Conservation (phyloP, 2,888 invertebrate species). For the Pyrrhosoma nymphula region DNA sequence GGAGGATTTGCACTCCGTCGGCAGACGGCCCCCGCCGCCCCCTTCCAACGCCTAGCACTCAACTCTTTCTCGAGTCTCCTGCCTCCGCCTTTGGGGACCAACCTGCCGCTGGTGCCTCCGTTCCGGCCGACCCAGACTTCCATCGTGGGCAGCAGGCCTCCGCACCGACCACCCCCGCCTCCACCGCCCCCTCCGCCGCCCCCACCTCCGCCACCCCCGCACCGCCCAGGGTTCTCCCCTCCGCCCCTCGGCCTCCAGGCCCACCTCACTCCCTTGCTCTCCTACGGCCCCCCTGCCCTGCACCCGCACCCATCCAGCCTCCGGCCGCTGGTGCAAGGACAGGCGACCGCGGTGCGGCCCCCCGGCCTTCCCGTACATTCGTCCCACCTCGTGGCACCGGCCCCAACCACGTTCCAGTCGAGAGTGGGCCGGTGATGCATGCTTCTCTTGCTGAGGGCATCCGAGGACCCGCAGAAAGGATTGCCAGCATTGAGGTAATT, state of each 20-base stretch:
- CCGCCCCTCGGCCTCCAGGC: no score
- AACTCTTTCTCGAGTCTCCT: not conserved
- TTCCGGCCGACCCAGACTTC: not conserved
- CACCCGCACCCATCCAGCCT: not conserved
- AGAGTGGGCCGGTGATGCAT: not conserved
- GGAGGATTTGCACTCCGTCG: no score
- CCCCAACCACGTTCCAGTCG: not conserved
- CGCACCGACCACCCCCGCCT: not conserved
- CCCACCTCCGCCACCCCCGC: no score
- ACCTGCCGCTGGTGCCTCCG: not conserved
- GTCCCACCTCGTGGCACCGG: not conserved
- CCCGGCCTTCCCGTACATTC: not conserved
- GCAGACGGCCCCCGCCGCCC: not conserved
- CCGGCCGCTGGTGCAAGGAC: not conserved
- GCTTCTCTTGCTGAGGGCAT: no score
- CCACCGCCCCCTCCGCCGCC: not conserved
- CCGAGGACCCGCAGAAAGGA: no score
- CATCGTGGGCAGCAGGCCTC: not conserved
- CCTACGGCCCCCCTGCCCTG: not conserved
- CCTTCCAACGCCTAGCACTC: not conserved
- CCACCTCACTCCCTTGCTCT: not conserved
- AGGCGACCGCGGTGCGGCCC: not conserved
- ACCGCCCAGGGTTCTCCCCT: not conserved
- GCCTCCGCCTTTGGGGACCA: not conserved
- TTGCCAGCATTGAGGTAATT: no score